phyloP scores from a whole-genome alignment of 2,113 vertebrate species.

The Apodemus speciosus region DNA sequence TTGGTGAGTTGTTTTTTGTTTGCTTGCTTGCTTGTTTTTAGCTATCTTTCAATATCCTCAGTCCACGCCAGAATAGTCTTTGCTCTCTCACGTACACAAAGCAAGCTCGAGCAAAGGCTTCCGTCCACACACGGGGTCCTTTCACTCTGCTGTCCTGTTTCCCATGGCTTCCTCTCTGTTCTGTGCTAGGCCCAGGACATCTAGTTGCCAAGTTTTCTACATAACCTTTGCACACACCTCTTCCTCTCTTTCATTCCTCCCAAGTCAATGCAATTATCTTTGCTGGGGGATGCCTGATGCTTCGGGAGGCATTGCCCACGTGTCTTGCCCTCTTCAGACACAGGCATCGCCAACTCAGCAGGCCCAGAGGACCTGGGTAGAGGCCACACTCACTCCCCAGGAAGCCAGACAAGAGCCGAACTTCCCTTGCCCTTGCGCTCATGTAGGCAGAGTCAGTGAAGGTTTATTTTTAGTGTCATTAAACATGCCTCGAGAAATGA shows the following conservation, averaged over 20 bases:
- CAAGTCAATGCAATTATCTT: not conserved
- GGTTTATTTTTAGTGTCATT: constrained; percentile 68
- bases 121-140: not conserved
- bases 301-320: fast-evolving
- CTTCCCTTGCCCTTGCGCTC: constrained; percentile 34
- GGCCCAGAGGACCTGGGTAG: not conserved
- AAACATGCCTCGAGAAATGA: constrained; percentile 61
- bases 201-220: not conserved
- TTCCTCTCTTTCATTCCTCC: not conserved
- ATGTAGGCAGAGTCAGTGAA: not conserved
- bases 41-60: not conserved
- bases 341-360: too few species aligned
- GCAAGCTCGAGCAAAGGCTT: not conserved
- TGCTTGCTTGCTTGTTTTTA: not conserved
- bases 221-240: not conserved
- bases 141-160: not conserved
- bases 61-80: not conserved
- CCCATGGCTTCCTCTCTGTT: not conserved
- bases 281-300: fast-evolving
- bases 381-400: not conserved
- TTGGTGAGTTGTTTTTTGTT: not conserved
- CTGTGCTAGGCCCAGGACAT: fast-evolving
- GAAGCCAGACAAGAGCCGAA: not conserved
- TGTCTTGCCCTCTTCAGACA: not conserved
- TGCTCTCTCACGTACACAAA: not conserved